A percentile compares a stretch with the other conserved stretches of the same genome.
phyloP scores from a whole-genome alignment of 2,888 invertebrate species.

The Mycogona germanica region DNA sequence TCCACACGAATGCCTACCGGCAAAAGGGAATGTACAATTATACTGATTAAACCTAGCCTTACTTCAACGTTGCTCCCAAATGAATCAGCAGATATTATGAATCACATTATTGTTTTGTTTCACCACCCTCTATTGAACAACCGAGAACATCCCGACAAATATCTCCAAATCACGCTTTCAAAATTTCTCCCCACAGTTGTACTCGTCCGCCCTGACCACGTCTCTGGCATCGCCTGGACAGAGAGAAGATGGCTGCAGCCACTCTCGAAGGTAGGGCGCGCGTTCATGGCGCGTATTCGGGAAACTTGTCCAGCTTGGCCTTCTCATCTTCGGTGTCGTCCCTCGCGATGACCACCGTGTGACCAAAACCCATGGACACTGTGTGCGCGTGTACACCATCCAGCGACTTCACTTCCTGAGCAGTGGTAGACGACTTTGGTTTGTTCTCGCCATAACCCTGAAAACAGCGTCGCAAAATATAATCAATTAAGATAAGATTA shows the following conservation, averaged over 20 bases:
- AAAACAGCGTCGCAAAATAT: constrained; percentile 2
- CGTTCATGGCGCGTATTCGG: constrained; percentile 36
- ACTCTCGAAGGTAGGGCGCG: neutral
- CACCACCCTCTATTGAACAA: no score
- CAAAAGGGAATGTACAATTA: no score
- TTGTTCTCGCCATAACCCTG: constrained; percentile 80
- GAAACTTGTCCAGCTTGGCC: constrained; percentile 46
- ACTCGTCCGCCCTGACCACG: no score
- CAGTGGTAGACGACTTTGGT: constrained; percentile 65
- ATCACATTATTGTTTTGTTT: no score
- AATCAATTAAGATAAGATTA: neutral
- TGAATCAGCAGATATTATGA: no score
- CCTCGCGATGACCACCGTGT: constrained; percentile 58
- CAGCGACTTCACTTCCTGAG: constrained; percentile 61
- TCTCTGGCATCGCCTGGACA: no score
- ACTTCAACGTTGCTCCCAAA: no score
- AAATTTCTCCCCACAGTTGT: no score
- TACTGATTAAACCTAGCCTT: no score
- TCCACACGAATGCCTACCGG: no score
- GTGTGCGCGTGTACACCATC: constrained; percentile 62
- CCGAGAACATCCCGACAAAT: no score
- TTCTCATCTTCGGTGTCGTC: constrained; percentile 51
- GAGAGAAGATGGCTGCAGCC: neutral
- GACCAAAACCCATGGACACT: constrained; percentile 73
- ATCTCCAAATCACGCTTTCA: no score